Base-by-base conservation (phyloP, 2,888 invertebrate genomes). In the Theretra japonica region DNA sequence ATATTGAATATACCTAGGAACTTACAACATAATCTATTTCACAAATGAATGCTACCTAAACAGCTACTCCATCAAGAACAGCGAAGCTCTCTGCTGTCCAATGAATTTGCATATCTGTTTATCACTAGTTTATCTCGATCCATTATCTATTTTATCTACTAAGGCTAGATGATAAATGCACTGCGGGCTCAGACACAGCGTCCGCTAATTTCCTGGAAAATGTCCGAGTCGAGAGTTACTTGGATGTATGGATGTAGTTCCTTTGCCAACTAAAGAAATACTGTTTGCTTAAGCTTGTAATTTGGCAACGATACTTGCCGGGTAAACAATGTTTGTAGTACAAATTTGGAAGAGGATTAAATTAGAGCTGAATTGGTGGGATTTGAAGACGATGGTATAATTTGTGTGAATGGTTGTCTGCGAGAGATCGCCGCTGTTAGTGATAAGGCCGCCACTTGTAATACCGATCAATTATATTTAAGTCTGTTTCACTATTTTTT, bases 141-240 rank as follows among this genome's bases (percentile, higher is more conserved):
- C 53, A 23, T 17, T 25, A 58, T 58, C 25, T 58, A 58, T 25
- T 23, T 23, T 58, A 58, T 58, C 58, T 4, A 58, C 15, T 58
- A 58, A 25, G 25, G 23, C 23, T 28, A 25, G 25, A 25, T 58
- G 58, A 58, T 58, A 23, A 58, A 58, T 58, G 58, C 25, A 25
- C 25, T 58, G 58, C 25, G 25, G 58, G 25, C 17, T 25, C 58
- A 17, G 58, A 58, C 58, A 25, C 23, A 11, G 57, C 57, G 25
- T 58, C 28, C 25, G 58, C 23, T 58, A 58, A 58, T 58, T 58
- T 58, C 58, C 58, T 58, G 58, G 23, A 58, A 58, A 25, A 11
- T 23, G 11, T 58, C 25, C 25, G 53, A 53, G 48, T 57, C 8
- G 6, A 57, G 25, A 58, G 15, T 58, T 17, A 58, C 11, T 58